A percentile compares a stretch with the other conserved stretches of the same genome.
These are phyloP conservation scores for Percopsis transmontana DNA, from an alignment of 2,113 vertebrate species.

Conservation along the genomic window DNA sequence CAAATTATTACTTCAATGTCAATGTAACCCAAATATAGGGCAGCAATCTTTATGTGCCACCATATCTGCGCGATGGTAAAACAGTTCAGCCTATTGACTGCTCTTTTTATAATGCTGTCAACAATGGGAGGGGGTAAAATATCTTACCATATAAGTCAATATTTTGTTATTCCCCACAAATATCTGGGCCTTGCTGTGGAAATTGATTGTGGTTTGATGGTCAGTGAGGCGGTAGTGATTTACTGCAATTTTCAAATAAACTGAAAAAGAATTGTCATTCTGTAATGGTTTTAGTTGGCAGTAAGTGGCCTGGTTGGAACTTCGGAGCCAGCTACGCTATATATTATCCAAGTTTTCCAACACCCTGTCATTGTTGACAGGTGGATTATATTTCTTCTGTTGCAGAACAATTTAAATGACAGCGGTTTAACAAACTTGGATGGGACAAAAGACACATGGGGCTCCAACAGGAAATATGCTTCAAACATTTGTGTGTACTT, in stretches of 20 bases:
- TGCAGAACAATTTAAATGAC: constrained; percentile 78
- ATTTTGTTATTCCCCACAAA: constrained; percentile 53
- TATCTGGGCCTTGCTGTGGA: constrained; percentile 53
- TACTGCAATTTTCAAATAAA: constrained; percentile 70
- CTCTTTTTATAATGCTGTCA: constrained; percentile 42
- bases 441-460: constrained; percentile 70
- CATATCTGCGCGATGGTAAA: constrained; percentile 34
- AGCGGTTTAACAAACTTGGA: constrained; percentile 77
- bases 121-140: constrained; percentile 52
- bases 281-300: constrained; percentile 71
- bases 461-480: constrained; percentile 71
- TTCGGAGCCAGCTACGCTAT: constrained; percentile 59
- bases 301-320: constrained; percentile 67
- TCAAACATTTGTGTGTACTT: constrained; percentile 71
- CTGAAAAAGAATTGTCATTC: constrained; percentile 65
- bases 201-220: constrained; percentile 67
- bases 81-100: constrained; percentile 46
- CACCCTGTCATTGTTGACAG: constrained; percentile 73
- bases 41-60: constrained; percentile 34
- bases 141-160: constrained; percentile 59
- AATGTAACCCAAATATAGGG: constrained; percentile 64
- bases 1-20: constrained; percentile 73
- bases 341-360: constrained; percentile 76
- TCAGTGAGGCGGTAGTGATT: constrained; percentile 54
- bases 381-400: constrained; percentile 77